Base-by-base conservation (phyloP, 2,113 vertebrate species). In the Erythrocercus mccallii region DNA sequence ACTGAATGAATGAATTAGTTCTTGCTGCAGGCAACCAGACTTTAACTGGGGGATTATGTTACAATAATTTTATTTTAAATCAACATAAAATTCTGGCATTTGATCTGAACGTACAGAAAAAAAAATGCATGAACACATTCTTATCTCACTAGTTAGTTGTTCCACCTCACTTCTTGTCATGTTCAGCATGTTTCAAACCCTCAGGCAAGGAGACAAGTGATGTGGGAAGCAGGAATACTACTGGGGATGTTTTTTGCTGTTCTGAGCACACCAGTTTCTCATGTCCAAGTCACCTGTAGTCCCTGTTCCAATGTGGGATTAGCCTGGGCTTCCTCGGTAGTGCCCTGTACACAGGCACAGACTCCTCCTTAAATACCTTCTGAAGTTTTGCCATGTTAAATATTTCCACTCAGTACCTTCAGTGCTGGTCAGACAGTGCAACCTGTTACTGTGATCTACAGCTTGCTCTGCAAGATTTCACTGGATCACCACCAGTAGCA, bases 211-310 rank as follows among this genome's bases (percentile, higher is more conserved):
- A 70, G 8, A 40, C 12, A 48, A 61, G 23, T 1, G 5, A 35
- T 0, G 0, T 65, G n/a, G 40, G 31, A 90, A 53, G n/a, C 18
- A 23, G 40, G 40, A 69, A 28, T 42, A 12, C 30, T 37, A 14
- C 9, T 9, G 40, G 45, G 15, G 5, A 45, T 76, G 15, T 5
- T 38, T 86, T 91, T 54, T 77, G 40, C 15, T 1, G 0, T 62
- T 62, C 17, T 47, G 40, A 72, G 68, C 3, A 3, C 69, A 47
- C 9, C 1, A 0, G 9, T 65, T 76, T 72, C 33, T 69, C 60
- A 44, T 68, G 33, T 50, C 25, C 30, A 33, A n/a, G 20, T 80
- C 20, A 37, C 66, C 20, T 64, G 20, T 60, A 44, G 44, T 72
- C 5, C 4, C 33, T 87, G 21, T 17, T 57, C 6, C 2, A 3